These are phyloP conservation scores for Seriola dumerili DNA, from an alignment of 2,113 vertebrate genomes.

Conservation along the genomic window DNA sequence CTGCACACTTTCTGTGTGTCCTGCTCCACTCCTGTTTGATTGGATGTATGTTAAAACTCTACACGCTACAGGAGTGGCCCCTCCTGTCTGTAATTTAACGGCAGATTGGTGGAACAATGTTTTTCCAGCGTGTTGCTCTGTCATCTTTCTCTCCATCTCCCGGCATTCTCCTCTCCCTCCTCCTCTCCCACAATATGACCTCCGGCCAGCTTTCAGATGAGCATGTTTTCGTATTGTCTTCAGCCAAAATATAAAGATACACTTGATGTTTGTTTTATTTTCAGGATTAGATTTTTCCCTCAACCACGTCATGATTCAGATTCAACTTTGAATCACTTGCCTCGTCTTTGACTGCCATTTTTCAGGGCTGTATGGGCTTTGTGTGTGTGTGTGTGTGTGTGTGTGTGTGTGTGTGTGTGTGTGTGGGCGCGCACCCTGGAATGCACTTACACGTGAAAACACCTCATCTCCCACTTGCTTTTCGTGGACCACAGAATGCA, in stretches of 20 bases:
- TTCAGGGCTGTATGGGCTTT: not conserved
- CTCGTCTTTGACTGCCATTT: constrained; percentile 25
- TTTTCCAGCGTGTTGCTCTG: constrained; percentile 20
- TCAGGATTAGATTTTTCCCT: not conserved
- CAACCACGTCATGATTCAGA: constrained; percentile 13
- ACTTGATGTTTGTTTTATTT: constrained; percentile 1
- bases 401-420: not conserved
- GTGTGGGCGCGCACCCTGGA: not conserved
- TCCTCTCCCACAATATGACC: not conserved
- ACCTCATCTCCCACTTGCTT: constrained; percentile 51
- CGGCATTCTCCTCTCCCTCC: constrained; percentile 14
- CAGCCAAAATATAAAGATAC: not conserved
- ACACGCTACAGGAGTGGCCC: not conserved
- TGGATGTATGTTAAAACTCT: constrained; percentile 34
- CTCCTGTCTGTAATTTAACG: constrained; percentile 57
- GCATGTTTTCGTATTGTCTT: constrained; percentile 34
- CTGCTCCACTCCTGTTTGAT: constrained; percentile 39
- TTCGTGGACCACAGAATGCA: constrained; percentile 44
- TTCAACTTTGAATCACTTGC: constrained; percentile 36
- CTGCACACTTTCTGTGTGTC: constrained; percentile 17
- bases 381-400: not conserved
- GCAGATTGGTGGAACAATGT: constrained; percentile 41
- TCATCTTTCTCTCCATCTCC: constrained; percentile 32
- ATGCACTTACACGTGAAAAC: constrained; percentile 27
- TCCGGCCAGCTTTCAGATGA: constrained; percentile 46